Base-by-base conservation (phyloP, 2,113 vertebrate species). In the Synchiropus splendidus region DNA sequence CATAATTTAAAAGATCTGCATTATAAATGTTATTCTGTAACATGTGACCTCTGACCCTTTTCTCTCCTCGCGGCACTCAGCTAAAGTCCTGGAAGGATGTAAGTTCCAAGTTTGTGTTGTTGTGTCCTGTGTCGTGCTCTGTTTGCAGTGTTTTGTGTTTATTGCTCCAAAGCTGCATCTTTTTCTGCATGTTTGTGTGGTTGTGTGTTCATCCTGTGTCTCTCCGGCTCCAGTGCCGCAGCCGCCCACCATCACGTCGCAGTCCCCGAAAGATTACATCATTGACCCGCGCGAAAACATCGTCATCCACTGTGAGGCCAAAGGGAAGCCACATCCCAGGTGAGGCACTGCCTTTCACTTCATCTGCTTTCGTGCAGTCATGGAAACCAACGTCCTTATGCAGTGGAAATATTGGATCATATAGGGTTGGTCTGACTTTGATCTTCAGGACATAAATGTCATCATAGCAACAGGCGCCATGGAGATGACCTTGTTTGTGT, bases 61-160 rank as follows among this genome's bases (percentile, higher is more conserved):
- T 27, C 21, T 27, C 21, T 8, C 21, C 21, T 5, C 21, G 21
- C 21, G 21, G 21, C 21, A 8, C 21, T 27, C 92, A 98, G 92
- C 92, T 85, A 93, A 93, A 90, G 87, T 97, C 78, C 91, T 96
- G 89, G 89, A 94, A 85, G 90, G 93, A 90, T 91, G 93, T 98
- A 98, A 98, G 94, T 98, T 61, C 41, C 15, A n/a, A 45, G 38
- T 37, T 70, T 72, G 57, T 48, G 55, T 59, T 61, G 56, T 33
- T 51, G 39, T 68, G 53, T 17, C 40, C 9, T 35, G 16, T 45
- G 43, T 17, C 5, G 31, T 33, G 31, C 3, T 27, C 21, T 38
- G 12, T 1, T 15, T 4, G 39, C 21, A 42, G 21, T 5, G 21
- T 27, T 27, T 8, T 5, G 4, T 4, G 21, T 27, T 27, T 8